These are phyloP conservation scores for Campoletis raptor DNA, from an alignment of 2,888 invertebrate species.

Conservation along the genomic window DNA sequence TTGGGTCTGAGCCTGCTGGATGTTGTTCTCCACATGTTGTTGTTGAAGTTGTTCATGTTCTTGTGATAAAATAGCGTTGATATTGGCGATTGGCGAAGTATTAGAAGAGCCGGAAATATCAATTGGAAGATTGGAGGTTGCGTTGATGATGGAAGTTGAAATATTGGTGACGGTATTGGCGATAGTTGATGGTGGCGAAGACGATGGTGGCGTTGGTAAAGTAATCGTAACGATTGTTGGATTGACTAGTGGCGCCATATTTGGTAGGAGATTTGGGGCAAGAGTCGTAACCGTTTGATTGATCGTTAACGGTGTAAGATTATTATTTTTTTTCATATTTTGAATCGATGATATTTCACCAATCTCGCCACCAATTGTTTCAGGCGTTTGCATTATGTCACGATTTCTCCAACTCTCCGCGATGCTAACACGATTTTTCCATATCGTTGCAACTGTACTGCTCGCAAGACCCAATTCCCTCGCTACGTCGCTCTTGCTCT, in stretches of 20 bases:
- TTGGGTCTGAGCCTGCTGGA: conserved; percentile 83
- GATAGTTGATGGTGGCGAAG: conserved; percentile 56
- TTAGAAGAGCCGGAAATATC: conserved; percentile 23
- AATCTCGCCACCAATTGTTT: conserved; percentile 75
- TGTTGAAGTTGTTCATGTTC: conserved; percentile 60
- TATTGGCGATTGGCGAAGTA: conserved; percentile 1
- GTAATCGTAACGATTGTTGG: conserved; percentile 61
- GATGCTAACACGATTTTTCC: conserved; percentile 87
- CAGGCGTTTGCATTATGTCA: conserved; percentile 82
- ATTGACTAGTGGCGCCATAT: conserved; percentile 9
- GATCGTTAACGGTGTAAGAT: conserved; percentile 21
- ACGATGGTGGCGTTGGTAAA: conserved; percentile 62
- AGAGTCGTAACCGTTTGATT: conserved; percentile 16
- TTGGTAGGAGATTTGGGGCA: background rate
- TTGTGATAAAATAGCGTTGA: conserved; percentile 37
- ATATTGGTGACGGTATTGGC: conserved; percentile 17
- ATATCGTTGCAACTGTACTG: conserved; percentile 87
- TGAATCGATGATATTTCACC: conserved; percentile 46
- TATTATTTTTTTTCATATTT: conserved; percentile 49
- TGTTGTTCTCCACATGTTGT: conserved; percentile 77
- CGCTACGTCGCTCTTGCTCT: conserved; percentile 87
- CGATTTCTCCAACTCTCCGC: conserved; percentile 84
- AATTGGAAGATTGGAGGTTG: conserved; percentile 27
- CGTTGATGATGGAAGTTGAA: conserved; percentile 35
- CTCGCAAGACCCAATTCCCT: conserved; percentile 87